These are phyloP conservation scores for Papilio elwesi DNA, from an alignment of 2,888 invertebrate genomes.

Conservation along the genomic window DNA sequence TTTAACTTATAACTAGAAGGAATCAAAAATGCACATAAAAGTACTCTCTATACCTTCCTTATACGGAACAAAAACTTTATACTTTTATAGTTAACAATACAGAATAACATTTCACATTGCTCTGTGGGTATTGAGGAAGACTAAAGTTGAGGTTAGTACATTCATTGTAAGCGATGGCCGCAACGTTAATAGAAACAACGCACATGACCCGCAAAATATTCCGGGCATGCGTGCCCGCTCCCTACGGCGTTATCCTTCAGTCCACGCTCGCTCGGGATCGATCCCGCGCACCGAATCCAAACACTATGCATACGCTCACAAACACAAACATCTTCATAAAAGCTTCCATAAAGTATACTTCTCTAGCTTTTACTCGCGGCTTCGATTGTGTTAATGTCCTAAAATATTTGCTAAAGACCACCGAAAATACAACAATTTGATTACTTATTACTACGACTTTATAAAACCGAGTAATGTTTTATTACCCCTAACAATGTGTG, in stretches of 20 bases:
- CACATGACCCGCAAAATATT: constrained; percentile 30
- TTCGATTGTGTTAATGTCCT: neutral
- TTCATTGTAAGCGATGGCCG: constrained; percentile 13
- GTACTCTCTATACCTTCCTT: too few relatives aligned
- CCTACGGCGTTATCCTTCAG: constrained; percentile 14
- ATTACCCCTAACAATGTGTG: too few relatives aligned
- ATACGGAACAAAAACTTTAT: too few relatives aligned
- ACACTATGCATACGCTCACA: neutral
- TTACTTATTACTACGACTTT: too few relatives aligned
- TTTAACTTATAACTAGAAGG: too few relatives aligned
- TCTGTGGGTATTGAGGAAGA: neutral
- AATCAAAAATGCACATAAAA: too few relatives aligned
- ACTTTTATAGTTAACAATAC: neutral
- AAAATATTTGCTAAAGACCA: too few relatives aligned
- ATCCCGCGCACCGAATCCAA: constrained; percentile 14
- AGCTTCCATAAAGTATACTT: neutral
- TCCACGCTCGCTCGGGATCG: constrained; percentile 21
- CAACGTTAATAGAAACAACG: constrained; percentile 31
- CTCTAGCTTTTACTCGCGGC: neutral
- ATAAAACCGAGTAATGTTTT: too few relatives aligned
- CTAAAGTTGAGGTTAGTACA: neutral
- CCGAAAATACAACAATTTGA: too few relatives aligned
- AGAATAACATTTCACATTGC: neutral
- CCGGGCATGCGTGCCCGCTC: constrained; percentile 14
- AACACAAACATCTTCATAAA: constrained; percentile 1